phyloP scores from a whole-genome alignment of 2,797 vertebrate genomes.

The Micropoecilia bifurca region DNA sequence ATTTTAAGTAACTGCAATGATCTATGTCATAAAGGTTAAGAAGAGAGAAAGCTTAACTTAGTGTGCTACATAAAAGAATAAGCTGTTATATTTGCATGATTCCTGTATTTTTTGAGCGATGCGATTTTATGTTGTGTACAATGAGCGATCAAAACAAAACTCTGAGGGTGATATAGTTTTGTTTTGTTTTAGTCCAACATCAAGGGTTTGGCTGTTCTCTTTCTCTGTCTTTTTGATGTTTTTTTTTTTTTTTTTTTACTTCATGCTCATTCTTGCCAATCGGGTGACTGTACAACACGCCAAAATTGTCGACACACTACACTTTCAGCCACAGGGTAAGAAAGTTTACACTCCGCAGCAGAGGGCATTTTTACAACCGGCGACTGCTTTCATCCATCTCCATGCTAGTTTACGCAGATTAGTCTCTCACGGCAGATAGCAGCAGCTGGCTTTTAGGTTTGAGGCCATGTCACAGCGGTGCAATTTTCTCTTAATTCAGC shows the following conservation, averaged over 20 bases:
- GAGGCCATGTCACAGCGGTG: constrained; percentile 23
- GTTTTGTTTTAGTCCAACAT: constrained; percentile 69
- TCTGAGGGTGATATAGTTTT: constrained; percentile 70
- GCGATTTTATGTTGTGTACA: constrained; percentile 83
- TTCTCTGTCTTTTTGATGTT: constrained; percentile 48
- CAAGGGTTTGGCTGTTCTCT: constrained; percentile 60
- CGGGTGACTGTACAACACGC: constrained; percentile 44
- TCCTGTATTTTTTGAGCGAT: constrained; percentile 84
- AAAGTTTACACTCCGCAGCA: constrained; percentile 20
- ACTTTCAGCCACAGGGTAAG: constrained; percentile 19
- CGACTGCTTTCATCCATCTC: constrained; percentile 52
- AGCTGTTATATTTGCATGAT: constrained; percentile 87
- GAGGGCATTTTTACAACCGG: constrained; percentile 26
- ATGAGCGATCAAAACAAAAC: constrained; percentile 79
- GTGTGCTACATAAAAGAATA: constrained; percentile 76
- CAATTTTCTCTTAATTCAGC: constrained; percentile 9
- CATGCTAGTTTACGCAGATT: constrained; percentile 30
- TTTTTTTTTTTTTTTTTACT: constrained; percentile 32
- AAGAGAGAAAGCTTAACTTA: constrained; percentile 75
- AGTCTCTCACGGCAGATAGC: constrained; percentile 30
- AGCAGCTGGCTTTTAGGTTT: constrained; percentile 30
- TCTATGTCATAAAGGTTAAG: constrained; percentile 77
- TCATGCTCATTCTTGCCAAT: constrained; percentile 61
- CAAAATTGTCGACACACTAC: constrained; percentile 38
- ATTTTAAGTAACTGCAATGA: constrained; percentile 69